These are phyloP conservation scores for Vanessa tameamea DNA, from an alignment of 1,140 invertebrate genomes.

Conservation along the genomic window DNA sequence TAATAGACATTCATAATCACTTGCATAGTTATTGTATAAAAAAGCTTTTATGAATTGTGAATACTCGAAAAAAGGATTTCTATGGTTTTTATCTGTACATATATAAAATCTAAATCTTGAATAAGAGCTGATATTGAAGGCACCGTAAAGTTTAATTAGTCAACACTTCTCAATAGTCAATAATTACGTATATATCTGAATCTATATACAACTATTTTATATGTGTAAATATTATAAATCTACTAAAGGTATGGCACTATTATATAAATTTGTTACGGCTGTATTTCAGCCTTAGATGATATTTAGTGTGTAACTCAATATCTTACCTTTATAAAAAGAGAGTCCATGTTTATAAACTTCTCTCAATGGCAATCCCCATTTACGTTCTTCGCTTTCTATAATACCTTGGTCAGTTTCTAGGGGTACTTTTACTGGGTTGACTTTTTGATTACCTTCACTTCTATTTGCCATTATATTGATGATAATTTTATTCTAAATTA, in stretches of 20 bases:
- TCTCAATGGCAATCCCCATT: slow-evolving; percentile 86
- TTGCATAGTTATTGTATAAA: too few species aligned
- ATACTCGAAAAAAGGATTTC: too few species aligned
- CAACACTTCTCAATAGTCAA: slow-evolving; percentile 33
- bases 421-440: slow-evolving; percentile 71
- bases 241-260: background rate
- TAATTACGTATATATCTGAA: background rate
- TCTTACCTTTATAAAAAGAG: slow-evolving; percentile 92
- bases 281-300: background rate
- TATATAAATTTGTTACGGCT: too few species aligned
- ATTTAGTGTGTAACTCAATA: background rate
- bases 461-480: slow-evolving; percentile 30
- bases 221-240: background rate
- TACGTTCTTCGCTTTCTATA: slow-evolving; percentile 73
- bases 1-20: too few species aligned
- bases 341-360: slow-evolving; percentile 93
- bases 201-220: background rate
- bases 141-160: background rate
- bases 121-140: too few species aligned
- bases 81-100: too few species aligned
- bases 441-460: slow-evolving; percentile 52
- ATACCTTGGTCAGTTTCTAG: slow-evolving; percentile 78
- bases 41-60: too few species aligned
- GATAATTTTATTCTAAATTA: slow-evolving; percentile 19
- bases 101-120: too few species aligned